Evolutionary conservation across 2,113 vertebrate genomes (phyloP), one percentile per base, ranked within the genome.

Genomic region (Petromus typicus): DNA sequence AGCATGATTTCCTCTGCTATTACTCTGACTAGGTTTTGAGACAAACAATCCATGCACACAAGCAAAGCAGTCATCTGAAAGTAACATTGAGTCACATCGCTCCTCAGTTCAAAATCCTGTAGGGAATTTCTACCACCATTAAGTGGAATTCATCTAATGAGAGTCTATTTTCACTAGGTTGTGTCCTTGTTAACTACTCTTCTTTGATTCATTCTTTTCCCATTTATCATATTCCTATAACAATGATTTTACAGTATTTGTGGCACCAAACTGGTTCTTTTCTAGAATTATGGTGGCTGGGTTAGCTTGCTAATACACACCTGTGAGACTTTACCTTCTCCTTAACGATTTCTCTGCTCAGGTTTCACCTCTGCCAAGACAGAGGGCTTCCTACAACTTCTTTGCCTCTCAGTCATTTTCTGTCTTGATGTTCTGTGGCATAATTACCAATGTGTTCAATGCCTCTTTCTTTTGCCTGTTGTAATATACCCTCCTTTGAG

Each of bases 51-150:
- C 71, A 40, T 2, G 57, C 16, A 85, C 40, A 63, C 11, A 69
- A 75, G 16, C 22, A 69, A 91, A 67, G 16, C 73, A 45, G 43
- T 78, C 11, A 78, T 67, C 66, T 84, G 40, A 66, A 73, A 82
- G 30, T 66, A 2, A 7, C 76, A 17, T 78, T 81, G 32, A 25
- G 64, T 69, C 16, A 59, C n/a, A 61, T 79, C 76, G 37, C 3
- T 63, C 30, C 69, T 86, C 16, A 32, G 5, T n/a, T 88, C 23
- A 51, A 73, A 90, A 78, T 81, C 22, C 6, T 69, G 14, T 45
- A 63, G 20, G 78, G 56, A 94, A 32, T 79, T 80, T 16, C 37
- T 85, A 40, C 30, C 83, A 90, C 67, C 86, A 87, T 90, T 59
- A 78, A 37, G 56, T 30, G 25, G 43, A 71, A 85, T 2, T 56